phyloP scores from a whole-genome alignment of 2,113 vertebrate genomes.

The Ammospiza nelsoni region DNA sequence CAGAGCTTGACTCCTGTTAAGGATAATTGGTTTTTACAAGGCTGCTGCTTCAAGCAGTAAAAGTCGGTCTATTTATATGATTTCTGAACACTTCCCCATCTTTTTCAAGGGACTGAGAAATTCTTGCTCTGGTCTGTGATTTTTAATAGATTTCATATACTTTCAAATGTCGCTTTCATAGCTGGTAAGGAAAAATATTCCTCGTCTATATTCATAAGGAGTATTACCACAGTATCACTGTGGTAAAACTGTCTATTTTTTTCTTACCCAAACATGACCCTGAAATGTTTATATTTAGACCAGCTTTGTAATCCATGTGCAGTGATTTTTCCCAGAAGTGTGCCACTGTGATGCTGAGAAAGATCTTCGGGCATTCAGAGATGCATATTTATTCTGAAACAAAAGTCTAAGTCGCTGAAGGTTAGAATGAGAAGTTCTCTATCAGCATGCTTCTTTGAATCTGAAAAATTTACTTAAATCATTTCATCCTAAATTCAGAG shows the following conservation, averaged over 20 bases:
- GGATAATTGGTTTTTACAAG: neutral
- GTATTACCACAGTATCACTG: neutral
- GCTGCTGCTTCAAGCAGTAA: neutral
- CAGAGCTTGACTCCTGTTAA: neutral
- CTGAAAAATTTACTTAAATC: slow-evolving; percentile 5
- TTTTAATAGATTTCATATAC: neutral
- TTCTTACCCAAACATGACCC: neutral
- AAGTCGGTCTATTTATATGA: neutral
- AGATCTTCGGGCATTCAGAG: neutral
- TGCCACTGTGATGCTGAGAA: neutral
- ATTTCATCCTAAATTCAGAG: neutral
- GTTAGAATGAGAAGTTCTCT: neutral
- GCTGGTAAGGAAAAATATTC: neutral
- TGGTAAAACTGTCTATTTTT: neutral
- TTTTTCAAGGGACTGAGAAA: neutral
- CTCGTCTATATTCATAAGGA: neutral
- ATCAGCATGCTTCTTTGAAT: neutral
- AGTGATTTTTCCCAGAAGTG: neutral
- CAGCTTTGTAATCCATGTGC: neutral
- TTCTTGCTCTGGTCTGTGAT: neutral
- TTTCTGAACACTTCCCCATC: neutral
- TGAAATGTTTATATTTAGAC: neutral
- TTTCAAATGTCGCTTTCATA: neutral
- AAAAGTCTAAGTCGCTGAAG: neutral
- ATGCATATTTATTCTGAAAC: neutral